phyloP scores from a whole-genome alignment of 2,113 vertebrate species.

The cat (Felis catus) region F.catus_Fca126_mat1.0 CM031424.1:1511501-1512000 shows the following conservation, averaged over 20 bases:
- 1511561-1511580: not conserved
- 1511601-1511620: not conserved
- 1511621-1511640: not conserved
- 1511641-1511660: not conserved
- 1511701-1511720: not conserved
- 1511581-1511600: not conserved
- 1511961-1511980: not conserved
- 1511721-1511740: not conserved
- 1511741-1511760: not conserved
- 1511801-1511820: not conserved
- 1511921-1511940: rapidly evolving
- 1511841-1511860: not conserved
- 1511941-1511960: not conserved
- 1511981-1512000: not conserved
- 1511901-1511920: too few relatives aligned
- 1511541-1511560: too few relatives aligned
- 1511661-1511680: not conserved
- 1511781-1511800: not conserved
- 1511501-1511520: not conserved
- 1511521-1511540: not conserved
- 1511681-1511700: not conserved
- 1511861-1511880: not conserved
- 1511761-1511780: not conserved
- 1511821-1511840: not conserved
- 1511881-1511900: not conserved